Conservation (phyloP, 2,113 vertebrate species). For the Muscicapa adusta region DNA sequence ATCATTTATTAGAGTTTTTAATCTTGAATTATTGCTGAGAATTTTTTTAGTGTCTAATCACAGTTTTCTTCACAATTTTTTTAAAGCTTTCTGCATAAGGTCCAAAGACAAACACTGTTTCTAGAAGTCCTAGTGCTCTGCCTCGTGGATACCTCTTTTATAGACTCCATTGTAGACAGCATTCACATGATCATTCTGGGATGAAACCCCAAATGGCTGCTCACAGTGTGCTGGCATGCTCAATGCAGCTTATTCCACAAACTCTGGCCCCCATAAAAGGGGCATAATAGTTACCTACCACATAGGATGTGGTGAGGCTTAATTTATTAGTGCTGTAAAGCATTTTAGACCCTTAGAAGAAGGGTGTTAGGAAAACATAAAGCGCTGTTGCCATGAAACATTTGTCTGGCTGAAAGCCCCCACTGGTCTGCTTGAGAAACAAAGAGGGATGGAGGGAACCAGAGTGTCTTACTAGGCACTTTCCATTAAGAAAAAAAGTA, state of each 20-base stretch:
- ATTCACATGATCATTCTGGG: not conserved
- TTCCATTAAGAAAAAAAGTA: not conserved
- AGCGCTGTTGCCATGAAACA: constrained; percentile 4
- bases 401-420: constrained; percentile 21
- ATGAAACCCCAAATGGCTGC: not conserved
- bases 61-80: not conserved
- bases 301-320: not conserved
- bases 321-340: constrained; percentile 52
- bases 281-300: constrained; percentile 11
- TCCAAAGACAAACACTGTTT: not conserved
- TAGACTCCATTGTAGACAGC: not conserved
- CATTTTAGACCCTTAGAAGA: constrained; percentile 5
- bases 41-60: not conserved
- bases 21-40: not conserved
- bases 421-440: not conserved
- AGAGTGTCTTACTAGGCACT: not conserved
- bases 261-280: not conserved
- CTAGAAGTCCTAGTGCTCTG: not conserved
- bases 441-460: not conserved
- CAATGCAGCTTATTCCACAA: not conserved
- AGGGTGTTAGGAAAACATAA: not conserved
- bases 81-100: not conserved
- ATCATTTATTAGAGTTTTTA: not conserved
- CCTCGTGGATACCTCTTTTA: not conserved
- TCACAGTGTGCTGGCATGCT: not conserved